Percentiles rank a stretch among this genome's conserved stretches.
Conservation (phyloP, 2,888 invertebrate genomes). For the Byasa hedistus region DNA sequence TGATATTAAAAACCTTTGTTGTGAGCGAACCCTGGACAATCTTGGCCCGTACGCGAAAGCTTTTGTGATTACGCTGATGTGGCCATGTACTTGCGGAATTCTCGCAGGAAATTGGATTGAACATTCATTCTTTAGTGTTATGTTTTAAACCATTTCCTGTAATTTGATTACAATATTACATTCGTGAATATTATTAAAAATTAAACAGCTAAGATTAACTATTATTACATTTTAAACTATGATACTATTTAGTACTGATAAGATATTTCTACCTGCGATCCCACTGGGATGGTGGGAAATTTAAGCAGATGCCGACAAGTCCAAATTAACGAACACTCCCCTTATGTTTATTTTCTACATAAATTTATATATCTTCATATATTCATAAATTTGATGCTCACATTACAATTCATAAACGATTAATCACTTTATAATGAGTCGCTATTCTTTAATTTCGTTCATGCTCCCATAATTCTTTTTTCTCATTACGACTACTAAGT, state of each 20-base stretch:
- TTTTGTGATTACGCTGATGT: slow-evolving; percentile 35
- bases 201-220: background rate
- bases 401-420: slow-evolving; percentile 14
- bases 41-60: slow-evolving; percentile 44
- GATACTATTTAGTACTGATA: background rate
- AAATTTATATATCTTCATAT: too few relatives aligned
- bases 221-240: background rate
- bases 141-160: background rate
- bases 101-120: slow-evolving; percentile 23
- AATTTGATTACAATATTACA: background rate
- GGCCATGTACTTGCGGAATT: slow-evolving; percentile 26
- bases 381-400: slow-evolving; percentile 8
- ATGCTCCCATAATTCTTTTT: slow-evolving; percentile 21
- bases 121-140: slow-evolving; percentile 8
- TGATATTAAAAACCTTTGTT: slow-evolving; percentile 77
- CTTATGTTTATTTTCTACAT: too few relatives aligned
- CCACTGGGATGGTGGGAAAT: too few relatives aligned
- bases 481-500: slow-evolving; percentile 16
- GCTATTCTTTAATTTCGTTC: slow-evolving; percentile 17
- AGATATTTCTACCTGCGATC: too few relatives aligned
- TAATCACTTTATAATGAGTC: slow-evolving; percentile 15
- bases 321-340: too few relatives aligned
- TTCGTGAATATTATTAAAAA: background rate
- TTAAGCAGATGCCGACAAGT: too few relatives aligned
- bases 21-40: slow-evolving; percentile 48